A percentile compares a stretch with the other conserved stretches of the same genome.
phyloP scores from a whole-genome alignment of 1,140 invertebrate species.

The Eriocheir sinensis region DNA sequence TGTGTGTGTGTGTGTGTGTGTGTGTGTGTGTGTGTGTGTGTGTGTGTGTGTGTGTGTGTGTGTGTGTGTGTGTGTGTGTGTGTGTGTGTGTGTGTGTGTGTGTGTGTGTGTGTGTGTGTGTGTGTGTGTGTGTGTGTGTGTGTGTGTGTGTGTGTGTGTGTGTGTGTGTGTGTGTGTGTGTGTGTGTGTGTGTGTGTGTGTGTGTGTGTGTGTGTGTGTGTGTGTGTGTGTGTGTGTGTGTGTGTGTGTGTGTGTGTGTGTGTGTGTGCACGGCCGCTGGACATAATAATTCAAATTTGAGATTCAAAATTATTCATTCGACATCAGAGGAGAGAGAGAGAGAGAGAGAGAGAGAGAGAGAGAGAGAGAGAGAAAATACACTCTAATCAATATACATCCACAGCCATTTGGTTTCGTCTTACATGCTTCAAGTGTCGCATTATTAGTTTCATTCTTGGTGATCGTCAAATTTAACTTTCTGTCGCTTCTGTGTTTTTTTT shows the following conservation, averaged over 20 bases:
- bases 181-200: slow-evolving; percentile 22
- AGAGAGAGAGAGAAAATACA: neutral
- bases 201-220: slow-evolving; percentile 22
- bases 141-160: neutral
- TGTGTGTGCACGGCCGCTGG: too few species aligned
- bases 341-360: neutral
- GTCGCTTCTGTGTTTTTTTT: too few species aligned
- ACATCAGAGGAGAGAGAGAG: neutral
- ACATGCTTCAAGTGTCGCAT: too few species aligned
- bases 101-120: slow-evolving; percentile 22
- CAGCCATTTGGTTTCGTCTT: too few species aligned
- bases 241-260: slow-evolving; percentile 13
- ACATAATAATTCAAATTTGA: neutral
- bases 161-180: neutral
- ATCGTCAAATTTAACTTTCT: too few species aligned
- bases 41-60: slow-evolving; percentile 22
- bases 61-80: slow-evolving; percentile 22
- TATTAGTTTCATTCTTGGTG: too few species aligned
- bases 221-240: slow-evolving; percentile 22
- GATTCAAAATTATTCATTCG: neutral
- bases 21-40: neutral
- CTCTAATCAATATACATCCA: too few species aligned
- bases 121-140: neutral
- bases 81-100: slow-evolving; percentile 22
- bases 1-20: neutral